Evolutionary conservation across 2,888 invertebrate genomes (phyloP), one percentile per base, ranked within the genome.

Genomic region (Agrotis exclamationis): DNA sequence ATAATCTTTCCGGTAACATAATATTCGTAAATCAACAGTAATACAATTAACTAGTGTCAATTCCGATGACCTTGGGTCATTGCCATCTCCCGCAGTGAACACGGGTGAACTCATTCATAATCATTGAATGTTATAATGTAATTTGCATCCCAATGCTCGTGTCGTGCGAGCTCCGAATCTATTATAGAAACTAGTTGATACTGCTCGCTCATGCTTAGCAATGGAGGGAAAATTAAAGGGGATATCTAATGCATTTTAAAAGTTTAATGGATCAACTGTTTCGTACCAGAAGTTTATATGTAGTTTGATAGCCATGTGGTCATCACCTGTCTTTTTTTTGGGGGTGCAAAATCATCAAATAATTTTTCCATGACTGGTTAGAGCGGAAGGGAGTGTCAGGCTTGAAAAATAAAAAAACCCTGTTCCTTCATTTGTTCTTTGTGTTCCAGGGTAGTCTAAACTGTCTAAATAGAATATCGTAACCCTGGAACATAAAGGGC

Each of bases 71-170:
- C 91, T 91, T 91, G 90, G 87, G 85, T 85, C 80, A 82, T 75
- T 85, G 88, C 88, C 88, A 86, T 86, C 85, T 83, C 86, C 82
- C 77, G 48, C 82, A 59, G 79, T 86, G 87, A 33, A 33, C 56
- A 56, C 56, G 56, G 56, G 56, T 56, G 20, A 89, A 88, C 89
- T 89, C 91, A 89, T 91, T 91, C 88, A 89, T 87, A 88, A 88
- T 84, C 85, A 80, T 81, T 86, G 82, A 88, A 85, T 85, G 85
- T 80, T 88, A 83, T 88, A 86, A 90, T 89, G 86, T 89, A 88
- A 91, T 92, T 92, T 91, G 89, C 91, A 91, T 90, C 84, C 83
- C 83, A 89, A 91, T 90, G 87, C 82, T 74, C 82, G 83, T 84
- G 85, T 85, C 82, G 76, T 72, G 73, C 80, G 87, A 87, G 85